phyloP scores from a whole-genome alignment of 2,888 invertebrate species.

The Orchestes rusci region DNA sequence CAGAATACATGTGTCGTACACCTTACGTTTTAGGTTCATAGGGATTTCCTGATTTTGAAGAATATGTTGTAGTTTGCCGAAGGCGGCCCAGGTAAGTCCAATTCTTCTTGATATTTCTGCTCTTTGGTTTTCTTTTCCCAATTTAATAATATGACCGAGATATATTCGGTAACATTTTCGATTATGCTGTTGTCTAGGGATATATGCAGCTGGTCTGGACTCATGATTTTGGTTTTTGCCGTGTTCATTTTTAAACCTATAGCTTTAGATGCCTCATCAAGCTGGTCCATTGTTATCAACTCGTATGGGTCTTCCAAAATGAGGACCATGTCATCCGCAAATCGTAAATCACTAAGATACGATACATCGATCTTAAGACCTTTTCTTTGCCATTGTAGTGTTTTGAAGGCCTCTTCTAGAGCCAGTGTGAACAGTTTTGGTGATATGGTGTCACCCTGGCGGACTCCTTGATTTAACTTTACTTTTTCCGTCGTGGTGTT shows the following conservation, averaged over 20 bases:
- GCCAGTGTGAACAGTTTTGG: no score
- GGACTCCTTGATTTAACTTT: no score
- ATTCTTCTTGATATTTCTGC: not conserved
- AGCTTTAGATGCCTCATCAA: not conserved
- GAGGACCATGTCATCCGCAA: no score
- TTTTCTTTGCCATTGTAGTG: no score
- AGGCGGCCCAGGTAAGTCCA: not conserved
- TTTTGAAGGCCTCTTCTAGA: no score
- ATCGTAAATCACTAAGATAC: no score
- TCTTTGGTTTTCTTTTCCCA: not conserved
- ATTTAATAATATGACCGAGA: not conserved
- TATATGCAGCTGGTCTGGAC: not conserved
- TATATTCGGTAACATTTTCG: not conserved
- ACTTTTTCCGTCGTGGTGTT: no score
- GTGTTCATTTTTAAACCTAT: not conserved
- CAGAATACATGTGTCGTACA: not conserved
- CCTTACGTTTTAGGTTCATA: constrained; percentile 1
- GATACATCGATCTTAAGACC: no score
- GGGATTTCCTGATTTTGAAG: constrained; percentile 8
- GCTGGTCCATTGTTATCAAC: not conserved
- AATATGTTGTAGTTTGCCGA: not conserved
- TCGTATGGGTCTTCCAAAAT: no score
- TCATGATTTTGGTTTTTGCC: not conserved
- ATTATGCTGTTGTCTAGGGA: not conserved
- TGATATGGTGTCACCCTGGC: no score